phyloP scores from a whole-genome alignment of 2,113 vertebrate genomes.

The Daubentonia madagascariensis region DNA sequence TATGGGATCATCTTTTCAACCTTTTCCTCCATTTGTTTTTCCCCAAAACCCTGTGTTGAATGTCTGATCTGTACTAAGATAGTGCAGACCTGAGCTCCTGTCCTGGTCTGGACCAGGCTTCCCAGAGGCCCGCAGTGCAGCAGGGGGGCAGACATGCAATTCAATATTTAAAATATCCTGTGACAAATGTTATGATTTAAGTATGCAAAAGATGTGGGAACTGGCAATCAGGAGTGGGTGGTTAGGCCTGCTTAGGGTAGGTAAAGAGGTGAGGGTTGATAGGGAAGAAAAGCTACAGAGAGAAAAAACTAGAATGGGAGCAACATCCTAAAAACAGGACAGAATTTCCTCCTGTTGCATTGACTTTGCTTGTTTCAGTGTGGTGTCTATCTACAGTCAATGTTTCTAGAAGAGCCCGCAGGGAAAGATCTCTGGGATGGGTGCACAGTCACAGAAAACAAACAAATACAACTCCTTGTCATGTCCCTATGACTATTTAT shows the following conservation, averaged over 20 bases:
- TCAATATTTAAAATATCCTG: background rate
- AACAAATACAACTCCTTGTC: background rate
- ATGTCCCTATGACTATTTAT: background rate
- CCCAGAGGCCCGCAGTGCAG: background rate
- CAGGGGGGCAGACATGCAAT: fast-evolving
- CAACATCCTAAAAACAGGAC: fast-evolving
- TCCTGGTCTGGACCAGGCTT: background rate
- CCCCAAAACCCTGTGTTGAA: fast-evolving
- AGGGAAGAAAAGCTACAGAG: background rate
- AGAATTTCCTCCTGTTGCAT: fast-evolving
- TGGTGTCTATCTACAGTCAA: fast-evolving
- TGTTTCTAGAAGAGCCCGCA: background rate
- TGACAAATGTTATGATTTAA: background rate
- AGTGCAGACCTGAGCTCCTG: fast-evolving
- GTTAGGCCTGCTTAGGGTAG: fast-evolving
- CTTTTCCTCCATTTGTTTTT: background rate
- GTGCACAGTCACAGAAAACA: background rate
- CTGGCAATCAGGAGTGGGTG: fast-evolving
- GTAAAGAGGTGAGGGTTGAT: fast-evolving
- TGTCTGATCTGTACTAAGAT: background rate
- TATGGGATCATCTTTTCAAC: background rate
- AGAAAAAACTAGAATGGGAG: background rate
- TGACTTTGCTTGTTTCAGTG: fast-evolving
- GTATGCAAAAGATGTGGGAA: fast-evolving
- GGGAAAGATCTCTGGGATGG: too few species aligned